These are phyloP conservation scores for Gymnorhina tibicen DNA, from an alignment of 2,113 vertebrate species.

Conservation along the genomic window DNA sequence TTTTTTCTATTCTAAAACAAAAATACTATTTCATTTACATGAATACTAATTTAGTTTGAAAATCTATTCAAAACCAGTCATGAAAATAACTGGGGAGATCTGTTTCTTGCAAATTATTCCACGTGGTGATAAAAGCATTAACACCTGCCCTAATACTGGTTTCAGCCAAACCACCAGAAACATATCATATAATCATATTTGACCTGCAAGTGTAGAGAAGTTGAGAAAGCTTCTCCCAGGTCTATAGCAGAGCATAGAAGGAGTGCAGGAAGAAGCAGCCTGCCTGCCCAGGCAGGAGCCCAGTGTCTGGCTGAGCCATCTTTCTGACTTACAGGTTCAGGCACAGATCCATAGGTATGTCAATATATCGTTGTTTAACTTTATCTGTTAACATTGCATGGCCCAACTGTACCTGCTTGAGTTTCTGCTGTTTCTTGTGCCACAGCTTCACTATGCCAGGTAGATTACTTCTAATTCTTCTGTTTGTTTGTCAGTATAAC, in stretches of 20 bases:
- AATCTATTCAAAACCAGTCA: background rate
- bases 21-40: background rate
- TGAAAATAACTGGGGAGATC: background rate
- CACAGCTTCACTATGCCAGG: background rate
- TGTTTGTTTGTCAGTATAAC: background rate
- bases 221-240: background rate
- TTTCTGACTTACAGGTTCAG: background rate
- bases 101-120: background rate
- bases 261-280: background rate
- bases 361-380: background rate
- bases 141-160: background rate
- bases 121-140: background rate
- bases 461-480: background rate
- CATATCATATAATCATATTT: background rate
- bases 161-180: background rate
- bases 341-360: background rate
- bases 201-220: background rate
- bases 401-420: background rate
- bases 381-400: background rate
- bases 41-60: background rate
- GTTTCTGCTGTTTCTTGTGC: background rate
- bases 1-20: background rate
- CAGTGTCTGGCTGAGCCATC: background rate
- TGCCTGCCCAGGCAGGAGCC: background rate
- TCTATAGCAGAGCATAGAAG: background rate